Conservation (phyloP, 2,888 invertebrate species). For the Galerucella pusilla region DNA sequence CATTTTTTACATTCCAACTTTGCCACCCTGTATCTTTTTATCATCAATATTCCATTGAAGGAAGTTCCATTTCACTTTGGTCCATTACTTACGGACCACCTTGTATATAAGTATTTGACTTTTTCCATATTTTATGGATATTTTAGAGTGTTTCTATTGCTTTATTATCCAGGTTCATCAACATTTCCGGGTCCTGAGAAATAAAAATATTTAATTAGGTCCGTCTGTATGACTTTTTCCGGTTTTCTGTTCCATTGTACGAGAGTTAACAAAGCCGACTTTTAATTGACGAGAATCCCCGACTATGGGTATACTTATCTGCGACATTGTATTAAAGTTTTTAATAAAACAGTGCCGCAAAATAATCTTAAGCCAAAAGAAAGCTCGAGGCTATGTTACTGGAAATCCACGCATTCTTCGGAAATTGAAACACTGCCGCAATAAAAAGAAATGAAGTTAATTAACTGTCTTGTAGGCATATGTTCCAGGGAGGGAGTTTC, state of each 20-base stretch:
- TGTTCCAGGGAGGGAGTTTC: conserved; percentile 8
- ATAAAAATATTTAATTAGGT: too few relatives aligned
- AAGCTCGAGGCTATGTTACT: conserved; percentile 13
- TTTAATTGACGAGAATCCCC: conserved; percentile 4
- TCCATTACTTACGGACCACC: too few relatives aligned
- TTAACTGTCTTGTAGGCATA: conserved; percentile 21
- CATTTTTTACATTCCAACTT: too few relatives aligned
- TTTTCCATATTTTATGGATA: too few relatives aligned
- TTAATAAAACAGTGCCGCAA: conserved; percentile 14
- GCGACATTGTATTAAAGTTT: conserved; percentile 11
- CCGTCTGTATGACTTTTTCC: too few relatives aligned
- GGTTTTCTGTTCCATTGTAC: background rate
- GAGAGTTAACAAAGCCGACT: background rate
- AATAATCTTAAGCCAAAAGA: conserved; percentile 22
- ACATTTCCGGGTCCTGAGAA: too few relatives aligned
- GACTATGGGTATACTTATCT: conserved; percentile 11
- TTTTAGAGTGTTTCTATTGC: too few relatives aligned
- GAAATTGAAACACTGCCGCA: conserved; percentile 15
- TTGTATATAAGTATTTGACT: too few relatives aligned
- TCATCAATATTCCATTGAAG: too few relatives aligned
- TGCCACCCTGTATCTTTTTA: too few relatives aligned
- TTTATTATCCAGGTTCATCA: too few relatives aligned
- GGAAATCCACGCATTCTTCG: conserved; percentile 21
- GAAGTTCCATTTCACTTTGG: too few relatives aligned
- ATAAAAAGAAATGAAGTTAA: conserved; percentile 17